These are phyloP conservation scores for Ispidina lecontei DNA, from an alignment of 2,797 vertebrate species.

Conservation along the genomic window DNA sequence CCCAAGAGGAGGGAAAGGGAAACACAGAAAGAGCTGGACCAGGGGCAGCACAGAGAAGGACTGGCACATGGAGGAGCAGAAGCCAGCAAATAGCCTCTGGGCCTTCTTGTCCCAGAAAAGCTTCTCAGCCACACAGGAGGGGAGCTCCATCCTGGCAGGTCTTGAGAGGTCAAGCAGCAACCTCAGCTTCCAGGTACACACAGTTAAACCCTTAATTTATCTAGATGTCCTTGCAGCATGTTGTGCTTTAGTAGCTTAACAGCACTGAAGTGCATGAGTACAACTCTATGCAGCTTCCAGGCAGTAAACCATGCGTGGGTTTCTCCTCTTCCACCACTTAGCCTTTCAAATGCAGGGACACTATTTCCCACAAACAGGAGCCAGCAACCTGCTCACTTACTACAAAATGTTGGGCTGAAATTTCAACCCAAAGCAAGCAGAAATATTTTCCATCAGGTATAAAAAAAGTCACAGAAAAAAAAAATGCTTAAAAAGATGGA, in stretches of 20 bases:
- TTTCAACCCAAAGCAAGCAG: not conserved
- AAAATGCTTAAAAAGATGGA: not conserved
- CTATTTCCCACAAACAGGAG: conserved; percentile 3
- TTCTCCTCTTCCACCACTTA: not conserved
- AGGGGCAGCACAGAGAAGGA: not conserved
- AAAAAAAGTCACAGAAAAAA: not conserved
- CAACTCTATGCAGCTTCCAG: not conserved
- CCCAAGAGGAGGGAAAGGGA: not conserved
- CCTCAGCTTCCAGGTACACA: not conserved
- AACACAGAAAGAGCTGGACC: not conserved
- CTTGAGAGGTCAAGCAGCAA: not conserved
- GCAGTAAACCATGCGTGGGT: not conserved
- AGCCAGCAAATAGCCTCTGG: not conserved
- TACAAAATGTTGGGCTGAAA: conserved; percentile 4
- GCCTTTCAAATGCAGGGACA: not conserved
- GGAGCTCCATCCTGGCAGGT: not conserved
- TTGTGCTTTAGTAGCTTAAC: not conserved
- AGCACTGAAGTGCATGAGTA: not conserved
- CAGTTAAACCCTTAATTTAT: not conserved
- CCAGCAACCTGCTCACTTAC: not conserved
- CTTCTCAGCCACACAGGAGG: not conserved
- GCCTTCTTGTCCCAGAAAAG: not conserved
- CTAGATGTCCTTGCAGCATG: not conserved
- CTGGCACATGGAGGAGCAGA: not conserved
- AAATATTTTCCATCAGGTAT: not conserved